phyloP scores from a whole-genome alignment of 1,140 invertebrate genomes.

The Heliconius hermathena region DNA sequence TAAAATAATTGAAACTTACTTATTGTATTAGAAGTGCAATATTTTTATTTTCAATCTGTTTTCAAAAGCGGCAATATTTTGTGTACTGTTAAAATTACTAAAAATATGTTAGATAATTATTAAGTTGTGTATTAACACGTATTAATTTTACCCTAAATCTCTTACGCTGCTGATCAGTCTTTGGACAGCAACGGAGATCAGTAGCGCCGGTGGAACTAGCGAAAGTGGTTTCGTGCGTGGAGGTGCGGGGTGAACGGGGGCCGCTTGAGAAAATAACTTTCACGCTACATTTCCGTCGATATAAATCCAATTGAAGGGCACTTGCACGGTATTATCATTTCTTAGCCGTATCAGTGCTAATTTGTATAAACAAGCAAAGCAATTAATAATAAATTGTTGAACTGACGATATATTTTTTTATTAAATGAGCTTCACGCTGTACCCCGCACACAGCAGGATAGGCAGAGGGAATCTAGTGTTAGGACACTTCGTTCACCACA shows the following conservation, averaged over 20 bases:
- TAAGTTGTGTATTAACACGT: too few relatives aligned
- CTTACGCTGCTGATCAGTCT: conserved; percentile 23
- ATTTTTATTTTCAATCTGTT: background rate
- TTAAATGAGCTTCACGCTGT: too few relatives aligned
- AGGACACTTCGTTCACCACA: too few relatives aligned
- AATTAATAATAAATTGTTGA: conserved; percentile 1
- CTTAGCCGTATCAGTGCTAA: conserved; percentile 27
- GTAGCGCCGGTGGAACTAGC: conserved; percentile 46
- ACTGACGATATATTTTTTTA: background rate
- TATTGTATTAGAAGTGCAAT: too few relatives aligned
- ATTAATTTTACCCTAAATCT: background rate
- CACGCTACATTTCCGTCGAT: conserved; percentile 65
- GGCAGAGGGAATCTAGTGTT: too few relatives aligned
- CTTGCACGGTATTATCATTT: conserved; percentile 26
- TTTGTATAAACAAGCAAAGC: conserved; percentile 7
- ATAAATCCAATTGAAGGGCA: conserved; percentile 42
- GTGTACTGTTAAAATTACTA: background rate
- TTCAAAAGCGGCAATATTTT: background rate
- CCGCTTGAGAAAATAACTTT: conserved; percentile 74
- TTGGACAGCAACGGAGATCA: conserved; percentile 26
- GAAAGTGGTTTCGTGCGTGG: conserved; percentile 69
- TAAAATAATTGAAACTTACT: too few relatives aligned
- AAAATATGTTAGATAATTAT: too few relatives aligned
- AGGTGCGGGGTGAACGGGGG: conserved; percentile 55
- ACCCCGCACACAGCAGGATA: too few relatives aligned